A percentile compares a stretch with the other conserved stretches of the same genome.
These are phyloP conservation scores for Glaucopsyche alexis DNA, from an alignment of 2,888 invertebrate species.

Conservation along the genomic window DNA sequence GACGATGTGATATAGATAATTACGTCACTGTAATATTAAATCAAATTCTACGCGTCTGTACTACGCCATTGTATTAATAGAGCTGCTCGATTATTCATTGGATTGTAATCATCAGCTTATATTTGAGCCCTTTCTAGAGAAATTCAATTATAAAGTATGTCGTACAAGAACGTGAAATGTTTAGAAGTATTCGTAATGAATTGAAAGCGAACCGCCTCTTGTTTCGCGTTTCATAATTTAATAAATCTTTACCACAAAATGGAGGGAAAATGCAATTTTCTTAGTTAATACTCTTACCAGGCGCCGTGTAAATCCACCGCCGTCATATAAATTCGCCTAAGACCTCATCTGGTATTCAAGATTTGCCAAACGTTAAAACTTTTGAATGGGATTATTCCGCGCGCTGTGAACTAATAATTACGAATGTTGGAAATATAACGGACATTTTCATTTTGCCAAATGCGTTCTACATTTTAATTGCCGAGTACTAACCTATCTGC, in stretches of 20 bases:
- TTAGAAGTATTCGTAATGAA: slow-evolving; percentile 13
- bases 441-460: slow-evolving; percentile 19
- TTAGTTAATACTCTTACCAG: slow-evolving; percentile 18
- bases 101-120: not conserved
- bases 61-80: not conserved
- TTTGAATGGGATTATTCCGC: slow-evolving; percentile 26
- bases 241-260: slow-evolving; percentile 21
- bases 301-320: slow-evolving; percentile 22
- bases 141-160: not conserved
- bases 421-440: slow-evolving; percentile 19
- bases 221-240: slow-evolving; percentile 14
- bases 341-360: slow-evolving; percentile 26
- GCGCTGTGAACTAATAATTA: slow-evolving; percentile 20
- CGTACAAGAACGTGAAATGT: not conserved
- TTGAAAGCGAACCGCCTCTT: slow-evolving; percentile 3
- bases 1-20: not conserved
- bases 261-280: slow-evolving; percentile 25
- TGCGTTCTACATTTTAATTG: not conserved
- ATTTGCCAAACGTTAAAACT: slow-evolving; percentile 28
- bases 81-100: not conserved
- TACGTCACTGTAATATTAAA: not conserved
- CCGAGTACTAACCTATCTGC: not conserved
- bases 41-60: not conserved
- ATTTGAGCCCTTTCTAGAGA: too few species aligned
- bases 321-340: slow-evolving; percentile 29